Percentiles rank a stretch among this genome's conserved stretches.
Conservation (phyloP, 2,888 invertebrate species). For the Folsomia candida region DNA sequence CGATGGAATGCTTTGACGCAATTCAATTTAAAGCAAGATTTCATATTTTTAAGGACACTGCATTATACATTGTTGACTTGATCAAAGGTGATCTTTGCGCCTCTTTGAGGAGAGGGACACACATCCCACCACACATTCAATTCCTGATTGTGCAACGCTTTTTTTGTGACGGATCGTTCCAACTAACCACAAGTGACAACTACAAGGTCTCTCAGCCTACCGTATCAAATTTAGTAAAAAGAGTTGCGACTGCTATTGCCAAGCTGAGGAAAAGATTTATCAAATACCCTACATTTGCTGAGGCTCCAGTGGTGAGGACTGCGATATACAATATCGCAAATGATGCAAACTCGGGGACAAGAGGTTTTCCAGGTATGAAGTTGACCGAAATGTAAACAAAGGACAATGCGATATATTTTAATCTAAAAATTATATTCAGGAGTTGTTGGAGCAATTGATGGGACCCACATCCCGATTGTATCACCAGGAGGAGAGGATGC, state of each 20-base stretch:
- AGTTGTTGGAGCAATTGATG: constrained; percentile 30
- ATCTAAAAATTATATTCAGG: too few relatives aligned
- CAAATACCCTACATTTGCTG: constrained; percentile 14
- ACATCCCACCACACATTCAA: constrained; percentile 19
- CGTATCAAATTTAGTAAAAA: constrained; percentile 20
- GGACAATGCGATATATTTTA: constrained; percentile 14
- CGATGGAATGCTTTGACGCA: background rate
- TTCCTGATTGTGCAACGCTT: constrained; percentile 15
- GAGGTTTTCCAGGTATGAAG: background rate
- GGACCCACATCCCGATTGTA: constrained; percentile 31
- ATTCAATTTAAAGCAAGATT: background rate
- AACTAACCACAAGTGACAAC: constrained; percentile 18
- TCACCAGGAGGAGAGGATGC: too few relatives aligned
- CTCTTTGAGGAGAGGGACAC: constrained; percentile 3
- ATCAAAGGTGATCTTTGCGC: background rate
- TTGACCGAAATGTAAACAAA: too few relatives aligned
- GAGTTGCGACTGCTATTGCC: constrained; percentile 21
- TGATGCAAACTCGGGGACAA: background rate
- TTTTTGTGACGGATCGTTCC: constrained; percentile 27
- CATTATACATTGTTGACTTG: constrained; percentile 6
- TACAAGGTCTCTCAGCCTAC: constrained; percentile 18
- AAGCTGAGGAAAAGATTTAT: constrained; percentile 10
- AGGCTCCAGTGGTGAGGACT: background rate
- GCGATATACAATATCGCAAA: constrained; percentile 18
- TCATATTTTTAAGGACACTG: constrained; percentile 9